Evolutionary conservation across 2,888 invertebrate species (phyloP).

Genomic region (Leucoptera coffeella): DNA sequence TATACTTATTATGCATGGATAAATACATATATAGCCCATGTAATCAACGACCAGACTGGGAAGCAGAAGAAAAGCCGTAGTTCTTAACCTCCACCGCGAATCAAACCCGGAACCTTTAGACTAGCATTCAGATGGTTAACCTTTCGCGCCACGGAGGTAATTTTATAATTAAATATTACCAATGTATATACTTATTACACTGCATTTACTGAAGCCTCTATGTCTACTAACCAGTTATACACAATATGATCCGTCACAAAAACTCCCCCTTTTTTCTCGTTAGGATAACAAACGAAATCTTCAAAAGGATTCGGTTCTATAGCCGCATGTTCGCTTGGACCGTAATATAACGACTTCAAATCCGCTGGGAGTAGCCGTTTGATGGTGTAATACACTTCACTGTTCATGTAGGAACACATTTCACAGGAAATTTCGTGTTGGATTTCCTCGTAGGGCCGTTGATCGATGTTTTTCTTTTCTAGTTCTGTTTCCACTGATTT

Average conservation of each 20-base stretch:
- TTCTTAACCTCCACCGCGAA: too few relatives aligned
- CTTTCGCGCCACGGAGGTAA: too few relatives aligned
- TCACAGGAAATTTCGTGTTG: slow-evolving; percentile 60
- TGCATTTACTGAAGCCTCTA: not conserved
- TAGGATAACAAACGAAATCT: slow-evolving; percentile 49
- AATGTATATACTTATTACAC: not conserved
- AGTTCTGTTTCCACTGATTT: slow-evolving; percentile 32
- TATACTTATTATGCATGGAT: too few relatives aligned
- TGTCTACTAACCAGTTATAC: slow-evolving; percentile 57
- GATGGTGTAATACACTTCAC: slow-evolving; percentile 71
- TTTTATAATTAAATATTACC: not conserved
- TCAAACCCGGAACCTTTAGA: too few relatives aligned
- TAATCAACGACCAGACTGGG: too few relatives aligned
- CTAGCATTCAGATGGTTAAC: too few relatives aligned
- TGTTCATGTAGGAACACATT: slow-evolving; percentile 66
- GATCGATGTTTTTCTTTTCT: slow-evolving; percentile 17
- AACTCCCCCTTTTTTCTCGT: slow-evolving; percentile 75
- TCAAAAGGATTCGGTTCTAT: slow-evolving; percentile 68
- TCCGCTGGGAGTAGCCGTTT: slow-evolving; percentile 82
- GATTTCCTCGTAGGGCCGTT: slow-evolving; percentile 24
- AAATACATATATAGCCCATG: too few relatives aligned
- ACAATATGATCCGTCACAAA: slow-evolving; percentile 76
- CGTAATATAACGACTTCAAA: slow-evolving; percentile 65
- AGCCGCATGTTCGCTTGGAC: slow-evolving; percentile 22
- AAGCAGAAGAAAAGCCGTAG: too few relatives aligned